Evolutionary conservation across 2,113 vertebrate genomes (phyloP), one percentile per base, ranked within the genome.

Genomic region (Hippopotamus amphibius): DNA sequence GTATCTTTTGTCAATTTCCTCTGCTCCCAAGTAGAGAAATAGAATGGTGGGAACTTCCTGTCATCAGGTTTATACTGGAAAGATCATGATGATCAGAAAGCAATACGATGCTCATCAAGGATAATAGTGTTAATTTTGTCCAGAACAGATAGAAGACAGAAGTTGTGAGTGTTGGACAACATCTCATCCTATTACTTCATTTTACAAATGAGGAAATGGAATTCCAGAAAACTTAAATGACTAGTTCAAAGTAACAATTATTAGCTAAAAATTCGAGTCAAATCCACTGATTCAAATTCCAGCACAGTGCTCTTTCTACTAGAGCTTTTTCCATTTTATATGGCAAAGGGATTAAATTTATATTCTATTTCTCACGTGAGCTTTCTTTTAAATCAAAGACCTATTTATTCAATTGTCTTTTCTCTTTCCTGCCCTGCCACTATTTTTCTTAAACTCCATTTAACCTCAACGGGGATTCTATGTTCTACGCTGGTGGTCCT

Each of bases 81-180:
- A 96, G 16, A 28, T 3, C 53, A 53, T 19, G 13, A 17, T 63
- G 55, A 41, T 77, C 24, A 93, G 57, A 37, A 94, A 94, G 14
- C 30, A 95, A 24, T 33, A 66, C 24, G 21, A 72, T 77, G 7
- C n/a, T 69, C 83, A 74, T 94, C 15, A 88, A 68, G 6, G 63
- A 61, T 48, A 86, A 90, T 17, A 81, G 6, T 53, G 30, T 43
- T 68, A 53, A 53, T 79, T 91, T 95, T 82, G 37, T 43, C 19
- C 57, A 88, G 57, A 90, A 79, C 24, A n/a, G 72, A 83, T 63
- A 84, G 86, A 93, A 95, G 94, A 97, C 10, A 95, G 30, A 50
- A 91, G 72, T 61, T 91, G 65, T 92, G n/a, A 81, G 7, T 81
- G 21, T 59, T 94, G 7, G 43, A 81, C 30, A 59, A 90, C 6